These are phyloP conservation scores for Eufriesea mexicana DNA, from an alignment of 1,140 invertebrate genomes.

Conservation along the genomic window DNA sequence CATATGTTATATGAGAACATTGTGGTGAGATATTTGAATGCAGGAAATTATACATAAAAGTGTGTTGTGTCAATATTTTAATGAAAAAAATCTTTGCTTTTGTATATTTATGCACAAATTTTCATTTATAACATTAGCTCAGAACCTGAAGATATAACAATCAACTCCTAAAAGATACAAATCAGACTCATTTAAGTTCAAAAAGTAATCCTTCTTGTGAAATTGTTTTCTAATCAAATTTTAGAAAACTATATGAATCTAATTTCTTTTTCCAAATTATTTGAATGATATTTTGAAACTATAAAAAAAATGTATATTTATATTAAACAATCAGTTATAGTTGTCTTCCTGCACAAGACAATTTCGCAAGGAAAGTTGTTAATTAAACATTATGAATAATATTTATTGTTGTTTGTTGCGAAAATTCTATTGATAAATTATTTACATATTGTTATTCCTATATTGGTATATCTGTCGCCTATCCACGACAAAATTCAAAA, in stretches of 20 bases:
- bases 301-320: not conserved
- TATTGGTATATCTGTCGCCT: not conserved
- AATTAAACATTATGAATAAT: constrained; percentile 25
- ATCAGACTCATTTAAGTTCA: not conserved
- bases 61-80: constrained; percentile 13
- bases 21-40: not conserved
- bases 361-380: constrained; percentile 20
- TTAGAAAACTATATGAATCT: not conserved
- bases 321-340: not conserved
- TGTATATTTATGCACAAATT: constrained; percentile 3
- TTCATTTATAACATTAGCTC: not conserved
- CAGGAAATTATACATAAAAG: not conserved
- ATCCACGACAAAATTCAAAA: not conserved
- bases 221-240: constrained; percentile 3
- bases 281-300: not conserved
- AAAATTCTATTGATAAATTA: constrained; percentile 30
- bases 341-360: constrained; percentile 12
- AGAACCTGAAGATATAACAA: too few relatives aligned
- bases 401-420: constrained; percentile 20
- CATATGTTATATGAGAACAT: too few relatives aligned
- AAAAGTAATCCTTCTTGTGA: constrained; percentile 9
- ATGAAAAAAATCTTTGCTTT: constrained; percentile 19
- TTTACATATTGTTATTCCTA: constrained; percentile 1
- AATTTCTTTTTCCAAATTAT: not conserved
- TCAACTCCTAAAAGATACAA: not conserved